Base-by-base conservation (phyloP, 2,888 invertebrate genomes). In the Hesperia comma region DNA sequence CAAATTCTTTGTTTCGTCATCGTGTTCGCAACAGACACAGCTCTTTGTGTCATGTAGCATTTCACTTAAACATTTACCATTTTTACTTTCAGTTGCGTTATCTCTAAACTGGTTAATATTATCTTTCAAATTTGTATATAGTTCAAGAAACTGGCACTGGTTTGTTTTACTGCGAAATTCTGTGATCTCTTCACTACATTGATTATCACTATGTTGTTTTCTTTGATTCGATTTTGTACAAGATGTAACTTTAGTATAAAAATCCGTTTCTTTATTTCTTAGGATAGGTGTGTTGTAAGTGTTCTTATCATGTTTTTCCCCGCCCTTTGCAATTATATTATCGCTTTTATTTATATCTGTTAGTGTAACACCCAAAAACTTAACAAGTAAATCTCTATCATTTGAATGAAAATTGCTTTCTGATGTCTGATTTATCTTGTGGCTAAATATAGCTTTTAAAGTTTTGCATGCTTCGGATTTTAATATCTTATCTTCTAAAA, bases 291-390 rank as follows among this genome's bases (percentile, higher is more conserved):
- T 37, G 14, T 21, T 61, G 19, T 54, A 17, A 15, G 46, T 46
- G 7, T 0, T n/a, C 26, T 53, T 58, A 0, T 33, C 6, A 10
- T 33, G 4, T 8, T 54, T 54, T 54, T 54, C 33, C 6, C 21
- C 14, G 26, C 10, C 6, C 41, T 41, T 26, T 41, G 21, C 19
- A 10, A 43, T 19, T 19, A 0, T 53, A 7, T 2, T 1, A 10
- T 41, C 58, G 3, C 61, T 63, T 26, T 61, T 37, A 64, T 62
- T 74, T 37, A 70, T 70, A 70, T 86, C 81, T 53, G 80, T 75
- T 64, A 92, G 77, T 12, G 90, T 90, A 8, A 88, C 92, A 19
- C 92, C 92, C 63, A 92, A 80, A 78, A 90, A 87, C 57, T 85
- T 81, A 26, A 92, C 83, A 56, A 78, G 75, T 72, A 83, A 87